Evolutionary conservation across 2,113 vertebrate genomes (phyloP).

Genomic region (Tautogolabrus adspersus): DNA sequence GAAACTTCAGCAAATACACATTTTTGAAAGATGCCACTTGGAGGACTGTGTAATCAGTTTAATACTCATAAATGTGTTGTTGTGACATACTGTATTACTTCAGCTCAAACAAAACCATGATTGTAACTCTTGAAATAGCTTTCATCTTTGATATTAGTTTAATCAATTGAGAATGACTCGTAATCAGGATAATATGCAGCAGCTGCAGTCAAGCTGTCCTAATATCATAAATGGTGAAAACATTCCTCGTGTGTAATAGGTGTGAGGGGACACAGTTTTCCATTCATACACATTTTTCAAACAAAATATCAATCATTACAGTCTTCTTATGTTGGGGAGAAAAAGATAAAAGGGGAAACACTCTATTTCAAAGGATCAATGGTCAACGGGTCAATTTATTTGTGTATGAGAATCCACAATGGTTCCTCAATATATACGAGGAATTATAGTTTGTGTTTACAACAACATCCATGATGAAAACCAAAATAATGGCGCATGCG

Average conservation of each 20-base stretch:
- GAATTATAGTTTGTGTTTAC: neutral
- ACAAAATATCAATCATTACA: conserved; percentile 7
- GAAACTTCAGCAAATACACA: neutral
- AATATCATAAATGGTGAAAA: conserved; percentile 25
- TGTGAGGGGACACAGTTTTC: conserved; percentile 43
- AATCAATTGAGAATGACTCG: conserved; percentile 42
- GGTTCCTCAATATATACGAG: neutral
- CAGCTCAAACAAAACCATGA: conserved; percentile 20
- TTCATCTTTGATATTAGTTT: conserved; percentile 32
- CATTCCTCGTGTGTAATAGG: conserved; percentile 28
- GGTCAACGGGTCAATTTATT: neutral
- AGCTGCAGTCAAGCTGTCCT: conserved; percentile 57
- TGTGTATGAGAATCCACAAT: neutral
- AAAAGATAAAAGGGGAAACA: neutral
- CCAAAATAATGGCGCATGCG: too few relatives aligned
- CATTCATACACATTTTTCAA: conserved; percentile 14
- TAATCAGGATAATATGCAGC: conserved; percentile 48
- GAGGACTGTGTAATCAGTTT: conserved; percentile 2
- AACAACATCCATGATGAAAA: neutral
- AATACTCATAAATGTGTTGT: conserved; percentile 24
- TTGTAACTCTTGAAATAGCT: neutral
- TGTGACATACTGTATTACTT: conserved; percentile 24
- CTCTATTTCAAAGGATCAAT: neutral
- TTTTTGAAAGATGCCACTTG: conserved; percentile 5
- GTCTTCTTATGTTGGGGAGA: neutral